Evolutionary conservation across 2,888 invertebrate genomes (phyloP).

Genomic region (Himalopsyche tibetana): DNA sequence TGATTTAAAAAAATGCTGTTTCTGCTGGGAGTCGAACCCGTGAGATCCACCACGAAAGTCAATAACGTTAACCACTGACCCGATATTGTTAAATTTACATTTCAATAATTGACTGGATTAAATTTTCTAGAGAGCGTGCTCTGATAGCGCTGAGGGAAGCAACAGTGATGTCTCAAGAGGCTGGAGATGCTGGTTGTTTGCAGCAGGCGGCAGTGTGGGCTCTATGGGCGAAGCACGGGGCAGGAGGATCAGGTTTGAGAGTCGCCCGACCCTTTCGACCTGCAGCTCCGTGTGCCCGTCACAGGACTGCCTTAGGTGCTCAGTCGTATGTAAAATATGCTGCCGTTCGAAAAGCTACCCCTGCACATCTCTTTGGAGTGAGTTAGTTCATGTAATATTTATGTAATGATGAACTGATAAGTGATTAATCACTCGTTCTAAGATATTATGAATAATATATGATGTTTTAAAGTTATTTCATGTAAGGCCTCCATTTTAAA

Average conservation of each 20-base stretch:
- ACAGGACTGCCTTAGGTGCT: conserved; percentile 84
- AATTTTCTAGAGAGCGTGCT: conserved; percentile 82
- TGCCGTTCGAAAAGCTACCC: conserved; percentile 82
- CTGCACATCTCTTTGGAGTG: conserved; percentile 82
- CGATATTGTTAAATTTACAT: too few relatives aligned
- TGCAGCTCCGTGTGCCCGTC: conserved; percentile 67
- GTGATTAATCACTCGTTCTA: too few relatives aligned
- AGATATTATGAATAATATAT: too few relatives aligned
- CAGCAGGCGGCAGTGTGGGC: conserved; percentile 92
- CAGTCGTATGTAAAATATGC: conserved; percentile 88
- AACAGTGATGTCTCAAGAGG: conserved; percentile 91
- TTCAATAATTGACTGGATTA: background rate
- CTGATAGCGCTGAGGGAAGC: conserved; percentile 90
- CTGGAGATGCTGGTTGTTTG: conserved; percentile 89
- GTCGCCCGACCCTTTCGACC: conserved; percentile 67
- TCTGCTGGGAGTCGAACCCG: too few relatives aligned
- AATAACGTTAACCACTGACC: too few relatives aligned
- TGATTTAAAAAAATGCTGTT: too few relatives aligned
- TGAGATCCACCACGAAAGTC: too few relatives aligned
- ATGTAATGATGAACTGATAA: too few relatives aligned
- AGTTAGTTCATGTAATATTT: conserved; percentile 54
- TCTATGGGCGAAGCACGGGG: conserved; percentile 69
- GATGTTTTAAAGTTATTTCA: too few relatives aligned
- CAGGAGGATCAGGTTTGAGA: conserved; percentile 66
- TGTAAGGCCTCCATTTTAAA: too few relatives aligned